phyloP scores from a whole-genome alignment of 2,113 vertebrate genomes.

The Anthoscopus minutus region DNA sequence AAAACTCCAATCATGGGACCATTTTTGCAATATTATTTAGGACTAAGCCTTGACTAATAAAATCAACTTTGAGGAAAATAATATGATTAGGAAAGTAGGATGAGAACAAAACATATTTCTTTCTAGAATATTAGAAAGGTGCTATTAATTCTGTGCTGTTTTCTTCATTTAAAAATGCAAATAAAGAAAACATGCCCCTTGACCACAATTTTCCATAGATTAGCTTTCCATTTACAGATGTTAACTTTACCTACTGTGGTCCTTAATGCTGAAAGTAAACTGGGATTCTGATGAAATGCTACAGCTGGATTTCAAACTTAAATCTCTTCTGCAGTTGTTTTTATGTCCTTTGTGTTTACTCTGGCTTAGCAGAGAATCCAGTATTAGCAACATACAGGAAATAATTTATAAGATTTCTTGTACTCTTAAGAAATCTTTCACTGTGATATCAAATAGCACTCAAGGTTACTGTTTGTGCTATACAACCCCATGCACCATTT shows the following conservation, averaged over 20 bases:
- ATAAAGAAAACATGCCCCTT: constrained; percentile 20
- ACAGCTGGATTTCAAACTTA: constrained; percentile 36
- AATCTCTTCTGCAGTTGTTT: constrained; percentile 60
- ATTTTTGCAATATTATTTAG: neutral
- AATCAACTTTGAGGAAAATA: neutral
- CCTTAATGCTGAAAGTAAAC: constrained; percentile 56
- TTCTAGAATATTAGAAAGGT: neutral
- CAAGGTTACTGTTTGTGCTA: constrained; percentile 1
- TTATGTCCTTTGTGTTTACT: constrained; percentile 62
- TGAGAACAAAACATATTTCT: neutral
- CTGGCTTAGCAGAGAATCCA: constrained; percentile 58
- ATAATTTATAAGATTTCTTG: constrained; percentile 22
- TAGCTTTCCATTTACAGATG: constrained; percentile 62
- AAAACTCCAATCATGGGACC: neutral
- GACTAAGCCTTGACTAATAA: neutral
- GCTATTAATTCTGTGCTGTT: neutral
- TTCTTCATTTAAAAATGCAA: constrained; percentile 57
- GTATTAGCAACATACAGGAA: constrained; percentile 34
- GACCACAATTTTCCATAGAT: constrained; percentile 48
- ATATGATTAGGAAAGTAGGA: neutral
- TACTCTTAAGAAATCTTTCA: constrained; percentile 6
- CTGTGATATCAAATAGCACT: neutral
- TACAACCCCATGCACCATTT: neutral
- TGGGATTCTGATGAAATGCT: constrained; percentile 54
- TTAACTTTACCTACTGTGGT: constrained; percentile 36